A percentile compares a stretch with the other conserved stretches of the same genome.
phyloP scores from a whole-genome alignment of 2,113 vertebrate species.

The Cyprinodon tularosa region DNA sequence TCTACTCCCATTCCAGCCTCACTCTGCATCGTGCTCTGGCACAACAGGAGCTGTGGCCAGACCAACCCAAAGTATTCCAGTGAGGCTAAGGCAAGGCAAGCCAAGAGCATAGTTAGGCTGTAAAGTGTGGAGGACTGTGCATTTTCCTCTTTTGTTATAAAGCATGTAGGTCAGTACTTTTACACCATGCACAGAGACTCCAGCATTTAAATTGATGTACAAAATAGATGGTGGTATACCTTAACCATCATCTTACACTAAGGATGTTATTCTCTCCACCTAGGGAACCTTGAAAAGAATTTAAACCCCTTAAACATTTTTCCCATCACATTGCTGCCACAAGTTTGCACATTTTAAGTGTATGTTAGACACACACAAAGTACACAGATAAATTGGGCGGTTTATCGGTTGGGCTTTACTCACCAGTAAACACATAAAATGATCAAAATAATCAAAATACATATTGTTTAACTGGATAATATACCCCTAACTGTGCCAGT shows the following conservation, averaged over 20 bases:
- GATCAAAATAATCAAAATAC: too few species aligned
- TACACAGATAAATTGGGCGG: too few species aligned
- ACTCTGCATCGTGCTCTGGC: conserved; percentile 48
- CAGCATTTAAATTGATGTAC: conserved; percentile 15
- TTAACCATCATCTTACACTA: conserved; percentile 10
- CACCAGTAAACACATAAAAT: too few species aligned
- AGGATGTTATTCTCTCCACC: not conserved
- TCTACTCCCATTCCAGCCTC: conserved; percentile 73
- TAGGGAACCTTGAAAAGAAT: not conserved
- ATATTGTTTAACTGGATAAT: too few species aligned
- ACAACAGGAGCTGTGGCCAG: conserved; percentile 64
- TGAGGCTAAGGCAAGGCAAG: conserved; percentile 45
- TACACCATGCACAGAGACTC: conserved; percentile 38
- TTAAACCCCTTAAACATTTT: not conserved
- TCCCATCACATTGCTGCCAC: not conserved
- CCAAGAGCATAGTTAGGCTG: conserved; percentile 16
- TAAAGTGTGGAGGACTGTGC: conserved; percentile 28
- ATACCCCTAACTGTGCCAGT: too few species aligned
- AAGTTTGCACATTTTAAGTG: not conserved
- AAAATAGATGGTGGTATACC: conserved; percentile 44
- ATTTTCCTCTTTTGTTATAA: conserved; percentile 43
- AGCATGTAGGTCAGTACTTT: conserved; percentile 65
- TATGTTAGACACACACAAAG: not conserved
- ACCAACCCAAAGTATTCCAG: conserved; percentile 62
- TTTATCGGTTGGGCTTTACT: too few species aligned